A percentile compares a stretch with the other conserved stretches of the same genome.
Evolutionary conservation across 2,113 vertebrate species (phyloP).

Genomic region (Onychostruthus taczanowskii): DNA sequence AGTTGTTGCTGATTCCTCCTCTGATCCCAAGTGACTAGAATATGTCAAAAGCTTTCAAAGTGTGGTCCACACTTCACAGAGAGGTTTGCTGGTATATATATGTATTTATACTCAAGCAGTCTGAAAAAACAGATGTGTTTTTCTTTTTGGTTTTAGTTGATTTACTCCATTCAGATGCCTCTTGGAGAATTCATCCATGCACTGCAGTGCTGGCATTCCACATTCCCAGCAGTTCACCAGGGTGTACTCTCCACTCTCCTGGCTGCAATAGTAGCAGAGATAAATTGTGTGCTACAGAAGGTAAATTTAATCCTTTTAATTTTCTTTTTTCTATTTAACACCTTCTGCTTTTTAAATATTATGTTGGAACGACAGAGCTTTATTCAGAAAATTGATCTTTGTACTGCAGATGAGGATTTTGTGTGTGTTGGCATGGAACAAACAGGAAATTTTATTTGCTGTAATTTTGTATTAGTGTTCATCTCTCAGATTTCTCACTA

Average conservation of each 20-base stretch:
- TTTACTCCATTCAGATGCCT: conserved; percentile 70
- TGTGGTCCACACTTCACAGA: background rate
- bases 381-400: background rate
- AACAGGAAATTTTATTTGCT: background rate
- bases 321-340: background rate
- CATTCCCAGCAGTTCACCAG: conserved; percentile 60
- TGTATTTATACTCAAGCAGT: background rate
- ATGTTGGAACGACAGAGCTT: background rate
- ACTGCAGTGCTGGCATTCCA: conserved; percentile 72
- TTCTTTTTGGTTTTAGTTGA: conserved; percentile 74
- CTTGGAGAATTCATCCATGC: conserved; percentile 81
- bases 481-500: background rate
- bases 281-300: conserved; percentile 79
- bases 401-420: background rate
- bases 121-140: background rate
- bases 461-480: background rate
- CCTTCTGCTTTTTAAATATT: background rate
- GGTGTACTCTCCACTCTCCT: conserved; percentile 84
- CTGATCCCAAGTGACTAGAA: background rate
- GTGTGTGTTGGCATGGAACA: background rate
- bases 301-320: conserved; percentile 64
- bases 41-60: background rate
- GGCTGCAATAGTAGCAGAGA: conserved; percentile 85
- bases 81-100: background rate
- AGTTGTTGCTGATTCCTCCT: background rate